Evolutionary conservation across 2,888 invertebrate species (phyloP), one percentile per base, ranked within the genome.

Genomic region (Drosophila colorata): DNA sequence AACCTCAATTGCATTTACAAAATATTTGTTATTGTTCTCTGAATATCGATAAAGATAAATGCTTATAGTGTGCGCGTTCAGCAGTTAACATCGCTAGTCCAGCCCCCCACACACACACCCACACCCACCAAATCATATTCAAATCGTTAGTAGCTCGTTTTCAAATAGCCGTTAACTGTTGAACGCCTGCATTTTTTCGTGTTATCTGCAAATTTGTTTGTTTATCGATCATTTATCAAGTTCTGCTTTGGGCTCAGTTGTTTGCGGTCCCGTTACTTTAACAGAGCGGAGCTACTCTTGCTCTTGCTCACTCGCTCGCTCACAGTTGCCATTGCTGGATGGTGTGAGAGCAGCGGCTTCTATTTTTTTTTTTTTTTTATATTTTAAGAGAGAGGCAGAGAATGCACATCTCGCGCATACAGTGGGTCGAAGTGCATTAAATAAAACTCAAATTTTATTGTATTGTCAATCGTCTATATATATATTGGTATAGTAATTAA

Each of bases 401-500:
- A 33, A 33, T 33, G 33, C 13, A 13, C 11, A 13, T 11, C 11
- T 11, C 13, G 4, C 11, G 33, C n/a, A n/a, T 35, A 7, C 38
- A 38, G 38, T 14, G 37, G 14, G 38, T 7, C 14, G 16, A 14
- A 40, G 18, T 9, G 31, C 3, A 3, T 33, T 8, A 13, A 43
- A 33, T 33, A 25, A 58, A 33, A 11, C 9, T 6, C 14, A 23
- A 31, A 13, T 4, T 1, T 13, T 7, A 1, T 8, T 25, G 14
- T 49, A 51, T 71, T 28, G 70, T 69, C 65, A 58, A 70, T 64
- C 28, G 41, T 16, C 23, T 56, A 41, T 33, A 14, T 41, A 41
- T 53, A 20, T 52, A 33, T 61, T 67, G 43, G 25, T 61, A 57
- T 25, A 25, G 9, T 44, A 69, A 48, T 56, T 58, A 52, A 38